Evolutionary conservation across 2,888 invertebrate genomes (phyloP).

Genomic region (Melanchra persicariae): DNA sequence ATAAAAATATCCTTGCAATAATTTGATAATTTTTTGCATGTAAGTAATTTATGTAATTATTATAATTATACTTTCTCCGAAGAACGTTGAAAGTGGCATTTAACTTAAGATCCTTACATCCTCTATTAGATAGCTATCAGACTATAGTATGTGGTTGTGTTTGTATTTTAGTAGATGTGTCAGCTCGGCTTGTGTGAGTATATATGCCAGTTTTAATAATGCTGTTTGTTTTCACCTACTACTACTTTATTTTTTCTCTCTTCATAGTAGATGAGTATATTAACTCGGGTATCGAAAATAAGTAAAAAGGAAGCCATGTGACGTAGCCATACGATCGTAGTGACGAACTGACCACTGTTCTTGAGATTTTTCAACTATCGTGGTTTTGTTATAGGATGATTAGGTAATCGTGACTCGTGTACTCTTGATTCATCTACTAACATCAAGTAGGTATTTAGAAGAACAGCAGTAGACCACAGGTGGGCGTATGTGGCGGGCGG

Average conservation of each 20-base stretch:
- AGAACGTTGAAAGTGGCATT: conserved; percentile 73
- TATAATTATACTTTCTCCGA: conserved; percentile 74
- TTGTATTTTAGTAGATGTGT: conserved; percentile 83
- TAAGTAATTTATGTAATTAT: conserved; percentile 68
- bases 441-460: conserved; percentile 77
- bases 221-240: conserved; percentile 72
- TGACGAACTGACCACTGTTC: conserved; percentile 4
- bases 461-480: conserved; percentile 83
- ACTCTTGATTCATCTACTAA: conserved; percentile 28
- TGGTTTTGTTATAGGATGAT: conserved; percentile 3
- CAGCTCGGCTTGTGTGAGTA: conserved; percentile 85
- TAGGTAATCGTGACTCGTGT: background rate
- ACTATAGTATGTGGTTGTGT: conserved; percentile 79
- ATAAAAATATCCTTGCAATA: conserved; percentile 31
- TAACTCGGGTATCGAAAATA: conserved; percentile 48
- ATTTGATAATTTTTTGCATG: conserved; percentile 62
- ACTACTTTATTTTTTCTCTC: conserved; percentile 55
- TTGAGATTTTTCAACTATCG: background rate
- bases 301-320: conserved; percentile 6
- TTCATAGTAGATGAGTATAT: conserved; percentile 51
- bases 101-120: conserved; percentile 63
- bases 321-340: conserved; percentile 29
- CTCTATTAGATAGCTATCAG: conserved; percentile 69
- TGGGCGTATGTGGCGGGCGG: conserved; percentile 88
- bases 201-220: conserved; percentile 82